Base-by-base conservation (phyloP, 2,888 invertebrate genomes). In the Andricus quercusramuli region DNA sequence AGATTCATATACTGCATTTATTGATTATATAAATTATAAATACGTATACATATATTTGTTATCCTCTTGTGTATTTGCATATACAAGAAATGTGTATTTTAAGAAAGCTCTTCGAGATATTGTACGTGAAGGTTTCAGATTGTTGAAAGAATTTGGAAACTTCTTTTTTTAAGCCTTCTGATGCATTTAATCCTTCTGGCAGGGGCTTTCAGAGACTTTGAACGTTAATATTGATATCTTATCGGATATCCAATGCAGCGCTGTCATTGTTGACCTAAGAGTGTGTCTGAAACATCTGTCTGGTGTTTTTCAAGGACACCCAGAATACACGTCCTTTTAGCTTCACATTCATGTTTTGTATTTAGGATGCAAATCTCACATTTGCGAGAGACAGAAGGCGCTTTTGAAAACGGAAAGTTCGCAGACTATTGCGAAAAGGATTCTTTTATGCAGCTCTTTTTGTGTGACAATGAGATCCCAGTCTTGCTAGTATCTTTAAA, bases 161-260 rank as follows among this genome's bases (percentile, higher is more conserved):
- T 70, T 25, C 44, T 68, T 68, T 47, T 67, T 44, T 68, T 11
- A 51, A n/a, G n/a, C 6, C 37, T 56, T 74, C 59, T 56, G 32
- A 56, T 74, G 22, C 17, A 32, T n/a, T n/a, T 51, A 56, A 74
- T 74, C 56, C 29, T 29, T 56, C 37, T 32, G 29, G 11, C 13
- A 59, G n/a, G 29, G 15, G 25, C 25, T 62, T 25, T 29, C 13
- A 29, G 64, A 74, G 32, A 74, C 74, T 74, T 74, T 74, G 74
- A 74, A 74, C 74, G 32, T 47, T 70, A 70, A 51, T 59, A 74
- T 59, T 74, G 74, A 74, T 74, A 74, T 74, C 74, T 74, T 59
- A 74, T 74, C 74, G 74, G 47, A 74, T 56, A 56, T 51, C 56
- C 74, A 56, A 56, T 59, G 51, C 70, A 70, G 13, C 20, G 17